Conservation (phyloP, 2,888 invertebrate genomes). For the Gandaritis pyraliata region DNA sequence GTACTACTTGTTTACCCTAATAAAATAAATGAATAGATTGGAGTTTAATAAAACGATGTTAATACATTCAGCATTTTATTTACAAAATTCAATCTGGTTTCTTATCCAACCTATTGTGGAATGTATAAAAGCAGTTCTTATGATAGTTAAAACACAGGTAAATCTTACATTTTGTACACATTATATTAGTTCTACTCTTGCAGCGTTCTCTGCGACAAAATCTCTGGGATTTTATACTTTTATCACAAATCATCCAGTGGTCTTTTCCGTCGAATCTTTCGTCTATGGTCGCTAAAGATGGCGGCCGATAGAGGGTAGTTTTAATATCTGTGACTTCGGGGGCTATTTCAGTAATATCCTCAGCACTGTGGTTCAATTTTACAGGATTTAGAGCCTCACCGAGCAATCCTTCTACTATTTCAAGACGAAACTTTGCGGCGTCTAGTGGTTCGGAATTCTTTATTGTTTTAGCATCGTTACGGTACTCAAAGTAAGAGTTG, state of each 20-base stretch:
- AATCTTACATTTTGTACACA: conserved; percentile 43
- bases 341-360: neutral
- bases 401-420: conserved; percentile 36
- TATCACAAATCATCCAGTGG: conserved; percentile 42
- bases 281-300: conserved; percentile 32
- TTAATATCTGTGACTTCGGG: conserved; percentile 1
- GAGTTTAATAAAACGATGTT: neutral
- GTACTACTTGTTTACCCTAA: too few species aligned
- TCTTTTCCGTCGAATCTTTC: conserved; percentile 39
- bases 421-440: conserved; percentile 37
- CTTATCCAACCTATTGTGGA: conserved; percentile 32
- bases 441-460: conserved; percentile 37
- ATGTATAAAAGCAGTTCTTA: conserved; percentile 36
- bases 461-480: conserved; percentile 15
- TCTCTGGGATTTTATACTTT: conserved; percentile 35
- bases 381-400: conserved; percentile 7
- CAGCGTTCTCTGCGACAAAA: conserved; percentile 32
- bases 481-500: conserved; percentile 33
- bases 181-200: conserved; percentile 38
- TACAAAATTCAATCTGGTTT: conserved; percentile 20
- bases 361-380: conserved; percentile 1
- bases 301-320: conserved; percentile 25
- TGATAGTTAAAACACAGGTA: conserved; percentile 41
- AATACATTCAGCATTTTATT: neutral
- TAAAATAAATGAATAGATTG: too few species aligned